A percentile compares a stretch with the other conserved stretches of the same genome.
phyloP scores from a whole-genome alignment of 2,797 vertebrate genomes.

The Sebastiscus albofasciatus region DNA sequence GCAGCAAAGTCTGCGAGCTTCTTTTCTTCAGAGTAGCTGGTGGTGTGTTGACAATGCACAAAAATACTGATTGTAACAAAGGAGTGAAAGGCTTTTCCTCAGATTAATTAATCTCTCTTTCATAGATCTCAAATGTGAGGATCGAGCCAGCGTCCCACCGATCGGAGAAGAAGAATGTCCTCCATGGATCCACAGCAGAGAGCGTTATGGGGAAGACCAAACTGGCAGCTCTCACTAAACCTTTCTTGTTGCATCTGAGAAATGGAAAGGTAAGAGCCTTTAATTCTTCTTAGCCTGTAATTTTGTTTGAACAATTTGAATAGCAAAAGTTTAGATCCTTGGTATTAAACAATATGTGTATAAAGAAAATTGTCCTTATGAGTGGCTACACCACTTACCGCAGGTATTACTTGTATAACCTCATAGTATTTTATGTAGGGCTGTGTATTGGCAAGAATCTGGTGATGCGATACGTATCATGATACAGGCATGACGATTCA shows the following conservation, averaged over 20 bases:
- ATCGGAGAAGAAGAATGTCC: slow-evolving; percentile 86
- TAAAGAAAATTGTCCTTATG: neutral
- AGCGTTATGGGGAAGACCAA: slow-evolving; percentile 85
- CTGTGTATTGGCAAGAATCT: too few relatives aligned
- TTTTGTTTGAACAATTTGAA: neutral
- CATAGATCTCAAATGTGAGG: slow-evolving; percentile 89
- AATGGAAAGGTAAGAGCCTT: slow-evolving; percentile 91
- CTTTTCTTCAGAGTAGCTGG: neutral
- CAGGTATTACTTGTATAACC: neutral
- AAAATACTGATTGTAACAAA: neutral
- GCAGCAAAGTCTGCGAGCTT: neutral
- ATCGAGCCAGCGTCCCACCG: slow-evolving; percentile 83
- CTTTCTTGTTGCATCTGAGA: slow-evolving; percentile 88
- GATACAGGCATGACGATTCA: too few relatives aligned
- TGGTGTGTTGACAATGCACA: neutral
- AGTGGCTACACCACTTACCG: neutral
- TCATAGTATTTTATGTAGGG: neutral
- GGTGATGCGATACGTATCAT: too few relatives aligned
- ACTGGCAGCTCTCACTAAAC: slow-evolving; percentile 86
- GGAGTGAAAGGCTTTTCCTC: neutral
- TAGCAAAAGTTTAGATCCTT: neutral
- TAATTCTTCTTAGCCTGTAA: neutral
- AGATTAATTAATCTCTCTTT: neutral
- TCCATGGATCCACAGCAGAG: slow-evolving; percentile 83
- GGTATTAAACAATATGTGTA: neutral